Percentiles rank a stretch among this genome's conserved stretches.
phyloP scores from a whole-genome alignment of 2,797 vertebrate species.

The Pseudochaenichthys georgianus region DNA sequence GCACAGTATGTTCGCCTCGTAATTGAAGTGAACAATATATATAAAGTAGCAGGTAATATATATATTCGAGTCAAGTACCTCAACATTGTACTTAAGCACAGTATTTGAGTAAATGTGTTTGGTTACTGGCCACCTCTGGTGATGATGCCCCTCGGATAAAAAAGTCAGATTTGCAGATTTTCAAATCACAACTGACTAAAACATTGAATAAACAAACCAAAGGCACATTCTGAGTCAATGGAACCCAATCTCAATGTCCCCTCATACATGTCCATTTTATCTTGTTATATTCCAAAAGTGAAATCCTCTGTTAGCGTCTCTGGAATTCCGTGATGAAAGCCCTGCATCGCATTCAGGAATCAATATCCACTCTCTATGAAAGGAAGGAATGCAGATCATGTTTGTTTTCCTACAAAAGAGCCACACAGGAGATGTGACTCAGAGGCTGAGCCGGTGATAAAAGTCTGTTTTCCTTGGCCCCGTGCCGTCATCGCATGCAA shows the following conservation, averaged over 20 bases:
- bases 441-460: conserved; percentile 53
- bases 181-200: background rate
- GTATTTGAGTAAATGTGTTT: too few species aligned
- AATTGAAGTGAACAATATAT: too few species aligned
- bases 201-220: conserved; percentile 12
- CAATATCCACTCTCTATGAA: conserved; percentile 53
- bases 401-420: conserved; percentile 63
- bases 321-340: conserved; percentile 47
- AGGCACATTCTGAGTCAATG: conserved; percentile 3
- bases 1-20: too few species aligned
- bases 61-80: too few species aligned
- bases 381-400: conserved; percentile 63
- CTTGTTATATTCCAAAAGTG: conserved; percentile 17
- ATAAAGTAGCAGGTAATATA: too few species aligned
- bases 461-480: conserved; percentile 70
- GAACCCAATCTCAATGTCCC: background rate
- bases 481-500: conserved; percentile 42
- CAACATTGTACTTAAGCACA: too few species aligned
- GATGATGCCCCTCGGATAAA: background rate
- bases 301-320: conserved; percentile 18
- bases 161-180: background rate
- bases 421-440: conserved; percentile 65
- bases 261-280: conserved; percentile 19
- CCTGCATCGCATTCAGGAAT: conserved; percentile 43
- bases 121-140: too few species aligned